Base-by-base conservation (phyloP, 2,888 invertebrate species). In the Euzetes globulus region DNA sequence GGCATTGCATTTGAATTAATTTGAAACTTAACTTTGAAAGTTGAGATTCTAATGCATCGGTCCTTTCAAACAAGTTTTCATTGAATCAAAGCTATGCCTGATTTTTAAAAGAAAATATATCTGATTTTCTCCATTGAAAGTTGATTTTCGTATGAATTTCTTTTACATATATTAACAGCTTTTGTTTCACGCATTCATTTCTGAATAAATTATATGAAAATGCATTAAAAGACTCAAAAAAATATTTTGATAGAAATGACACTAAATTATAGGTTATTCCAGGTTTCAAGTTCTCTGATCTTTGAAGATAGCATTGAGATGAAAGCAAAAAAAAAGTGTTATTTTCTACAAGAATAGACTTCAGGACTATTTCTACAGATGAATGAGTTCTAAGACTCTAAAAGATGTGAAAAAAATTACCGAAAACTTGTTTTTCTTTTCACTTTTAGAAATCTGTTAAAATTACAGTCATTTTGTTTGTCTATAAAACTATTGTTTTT, bases 391-490 rank as follows among this genome's bases (percentile, higher is more conserved):
- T 25, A 17, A 19, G 29, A 5, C 6, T 29, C 29, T 29, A 19
- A 58, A 22, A 58, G 29, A 29, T 11, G 58, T 7, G 25, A 55
- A 6, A 55, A 17, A 11, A 55, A 55, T 55, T 13, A 22, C 2
- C 3, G 29, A 58, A 58, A 58, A 58, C 58, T 58, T 58, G 58
- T 58, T 58, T 58, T 58, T 58, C 15, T 17, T 58, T 29, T 58
- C 29, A 58, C 27, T 58, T 27, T 58, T 17, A 25, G 22, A 55
- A 22, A 19, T 55, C 22, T 58, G 29, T 27, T 58, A 13, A 55
- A 17, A 58, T 58, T 58, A 58, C 27, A 58, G 58, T 58, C 11
- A 58, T 58, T 58, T 58, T 58, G 58, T 58, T 58, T 58, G 29
- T 17, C 19, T 58, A 27, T 27, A 58, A 58, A 58, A 17, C 58